Base-by-base conservation (phyloP, 2,888 invertebrate genomes). In the Barypeithes pellucidus region DNA sequence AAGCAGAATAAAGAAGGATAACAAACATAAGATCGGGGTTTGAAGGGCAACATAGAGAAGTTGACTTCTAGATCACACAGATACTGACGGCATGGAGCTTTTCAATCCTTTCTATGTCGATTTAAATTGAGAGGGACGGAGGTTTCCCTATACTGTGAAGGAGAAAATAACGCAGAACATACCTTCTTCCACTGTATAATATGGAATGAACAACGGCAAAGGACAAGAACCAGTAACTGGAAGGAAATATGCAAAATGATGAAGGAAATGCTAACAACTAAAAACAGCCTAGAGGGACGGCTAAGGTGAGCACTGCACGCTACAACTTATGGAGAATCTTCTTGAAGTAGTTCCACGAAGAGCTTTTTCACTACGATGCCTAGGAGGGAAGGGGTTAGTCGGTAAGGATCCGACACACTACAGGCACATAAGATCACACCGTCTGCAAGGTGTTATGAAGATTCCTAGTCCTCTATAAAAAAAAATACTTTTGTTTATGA, bases 31-130 rank as follows among this genome's bases (percentile, higher is more conserved):
- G 14, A 24, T 8, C 57, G 7, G 24, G 57, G 57, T 5, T 24
- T 16, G 3, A 24, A 14, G 22, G 57, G 16, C 4, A 33, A 24
- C n/a, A 57, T 24, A 24, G 24, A 57, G 20, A 24, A 24, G 29
- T 12, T 36, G 29, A 57, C 47, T 20, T 18, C 47, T 47, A 20
- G 9, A 5, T 47, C 1, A 47, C 47, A 3, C 47, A 47, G n/a
- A 24, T 57, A 24, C 33, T 29, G 24, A 18, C 24, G 18, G 20
- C 54, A 54, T 24, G 54, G 54, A n/a, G n/a, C n/a, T 20, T 54
- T 54, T 24, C 18, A 22, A 12, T 22, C 3, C 4, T 54, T 9
- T 20, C 18, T 54, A 16, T 7, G 5, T 18, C 7, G 54, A 16
- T 18, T 54, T 12, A 22, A 22, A n/a, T n/a, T 18, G 54, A 12